phyloP scores from a whole-genome alignment of 1,140 invertebrate species.

The Himalopsyche phryganea region DNA sequence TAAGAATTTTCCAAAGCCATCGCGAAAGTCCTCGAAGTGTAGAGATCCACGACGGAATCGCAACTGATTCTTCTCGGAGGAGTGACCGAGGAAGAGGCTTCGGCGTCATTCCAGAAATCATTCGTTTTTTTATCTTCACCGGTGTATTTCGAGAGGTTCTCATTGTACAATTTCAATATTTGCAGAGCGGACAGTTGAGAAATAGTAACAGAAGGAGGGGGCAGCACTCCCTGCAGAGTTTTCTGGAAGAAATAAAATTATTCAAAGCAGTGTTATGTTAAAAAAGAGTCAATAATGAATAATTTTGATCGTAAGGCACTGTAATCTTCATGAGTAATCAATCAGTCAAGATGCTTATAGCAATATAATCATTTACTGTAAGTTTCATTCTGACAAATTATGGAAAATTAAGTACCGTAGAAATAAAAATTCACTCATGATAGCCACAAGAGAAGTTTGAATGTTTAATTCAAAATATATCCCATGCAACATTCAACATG shows the following conservation, averaged over 20 bases:
- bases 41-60: conserved; percentile 4
- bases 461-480: too few species aligned
- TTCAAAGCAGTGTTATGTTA: too few species aligned
- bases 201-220: conserved; percentile 63
- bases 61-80: conserved; percentile 14
- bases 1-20: conserved; percentile 12
- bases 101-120: conserved; percentile 11
- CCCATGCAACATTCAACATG: too few species aligned
- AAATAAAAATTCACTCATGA: too few species aligned
- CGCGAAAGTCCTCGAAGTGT: conserved; percentile 4
- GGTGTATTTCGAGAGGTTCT: conserved; percentile 38
- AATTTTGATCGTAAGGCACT: too few species aligned
- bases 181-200: conserved; percentile 59
- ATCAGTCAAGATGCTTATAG: too few species aligned
- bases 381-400: too few species aligned
- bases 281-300: too few species aligned
- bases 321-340: too few species aligned
- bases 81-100: conserved; percentile 8
- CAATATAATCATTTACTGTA: too few species aligned
- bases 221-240: conserved; percentile 57
- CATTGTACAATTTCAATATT: conserved; percentile 52
- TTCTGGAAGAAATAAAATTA: conserved; percentile 37
- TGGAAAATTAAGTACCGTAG: too few species aligned
- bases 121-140: background rate
- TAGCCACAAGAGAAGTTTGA: too few species aligned